These are phyloP conservation scores for Nothobranchius furzeri DNA, from an alignment of 2,113 vertebrate genomes.

Conservation along the genomic window DNA sequence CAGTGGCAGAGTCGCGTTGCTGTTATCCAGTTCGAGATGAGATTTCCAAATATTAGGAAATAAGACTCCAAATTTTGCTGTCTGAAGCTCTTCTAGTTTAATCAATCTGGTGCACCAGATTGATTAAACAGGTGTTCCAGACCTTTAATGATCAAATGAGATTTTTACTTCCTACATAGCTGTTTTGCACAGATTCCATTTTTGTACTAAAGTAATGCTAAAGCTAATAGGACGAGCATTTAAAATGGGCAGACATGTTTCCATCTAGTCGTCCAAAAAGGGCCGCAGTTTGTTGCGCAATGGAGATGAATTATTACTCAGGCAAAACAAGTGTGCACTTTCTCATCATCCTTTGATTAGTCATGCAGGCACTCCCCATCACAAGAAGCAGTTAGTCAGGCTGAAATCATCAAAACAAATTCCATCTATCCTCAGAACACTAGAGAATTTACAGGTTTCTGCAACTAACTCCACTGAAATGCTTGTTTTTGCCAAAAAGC, in stretches of 20 bases:
- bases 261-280: background rate
- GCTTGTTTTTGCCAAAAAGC: slow-evolving; percentile 26
- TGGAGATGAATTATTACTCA: slow-evolving; percentile 2
- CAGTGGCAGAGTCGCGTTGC: too few relatives aligned
- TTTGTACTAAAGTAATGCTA: background rate
- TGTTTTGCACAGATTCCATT: background rate
- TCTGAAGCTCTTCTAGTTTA: too few relatives aligned
- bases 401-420: slow-evolving; percentile 42
- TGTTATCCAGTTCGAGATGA: too few relatives aligned
- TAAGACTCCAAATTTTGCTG: too few relatives aligned
- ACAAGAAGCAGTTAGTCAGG: slow-evolving; percentile 12
- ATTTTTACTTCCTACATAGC: background rate
- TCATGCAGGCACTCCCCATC: slow-evolving; percentile 30
- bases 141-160: too few relatives aligned
- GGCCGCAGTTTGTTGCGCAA: background rate
- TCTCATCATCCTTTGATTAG: slow-evolving; percentile 28
- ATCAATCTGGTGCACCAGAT: too few relatives aligned
- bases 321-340: slow-evolving; percentile 22
- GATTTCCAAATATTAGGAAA: too few relatives aligned
- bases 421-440: slow-evolving; percentile 37
- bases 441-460: slow-evolving; percentile 11
- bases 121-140: too few relatives aligned
- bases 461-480: slow-evolving; percentile 27
- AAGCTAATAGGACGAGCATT: background rate
- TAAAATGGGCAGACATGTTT: background rate